These are phyloP conservation scores for Erethizon dorsatum DNA, from an alignment of 2,797 vertebrate species.

Conservation along the genomic window DNA sequence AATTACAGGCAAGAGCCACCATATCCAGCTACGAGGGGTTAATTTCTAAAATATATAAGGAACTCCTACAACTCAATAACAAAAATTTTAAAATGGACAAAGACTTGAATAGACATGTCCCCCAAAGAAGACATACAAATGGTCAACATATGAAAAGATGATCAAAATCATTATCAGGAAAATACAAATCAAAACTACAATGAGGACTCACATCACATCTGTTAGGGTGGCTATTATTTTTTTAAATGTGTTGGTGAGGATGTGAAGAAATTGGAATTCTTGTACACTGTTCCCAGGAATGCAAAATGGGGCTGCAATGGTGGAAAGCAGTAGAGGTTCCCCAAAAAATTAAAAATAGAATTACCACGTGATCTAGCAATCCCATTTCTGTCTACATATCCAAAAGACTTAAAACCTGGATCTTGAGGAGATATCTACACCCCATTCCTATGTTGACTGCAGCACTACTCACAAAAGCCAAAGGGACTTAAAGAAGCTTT, in stretches of 20 bases:
- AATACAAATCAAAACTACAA: not conserved
- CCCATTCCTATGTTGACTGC: not conserved
- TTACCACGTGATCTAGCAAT: not conserved
- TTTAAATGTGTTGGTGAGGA: not conserved
- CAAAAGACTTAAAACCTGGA: not conserved
- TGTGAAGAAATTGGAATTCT: not conserved
- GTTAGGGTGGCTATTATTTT: not conserved
- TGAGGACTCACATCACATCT: not conserved
- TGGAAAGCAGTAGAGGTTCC: not conserved
- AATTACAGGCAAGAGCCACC: not conserved
- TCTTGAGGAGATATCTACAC: not conserved
- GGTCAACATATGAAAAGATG: not conserved
- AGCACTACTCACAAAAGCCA: not conserved
- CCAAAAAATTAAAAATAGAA: slow-evolving; percentile 11
- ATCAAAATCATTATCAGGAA: not conserved
- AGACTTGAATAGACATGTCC: not conserved
- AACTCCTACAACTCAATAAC: not conserved
- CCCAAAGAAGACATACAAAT: not conserved
- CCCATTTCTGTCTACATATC: not conserved
- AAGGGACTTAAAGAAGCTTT: not conserved
- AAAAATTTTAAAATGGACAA: not conserved
- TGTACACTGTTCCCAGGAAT: not conserved
- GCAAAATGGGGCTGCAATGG: not conserved
- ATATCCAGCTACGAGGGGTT: not conserved
- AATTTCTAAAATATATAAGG: not conserved